Evolutionary conservation across 2,797 vertebrate genomes (phyloP).

Genomic region (Schizopygopsis pylzovi): DNA sequence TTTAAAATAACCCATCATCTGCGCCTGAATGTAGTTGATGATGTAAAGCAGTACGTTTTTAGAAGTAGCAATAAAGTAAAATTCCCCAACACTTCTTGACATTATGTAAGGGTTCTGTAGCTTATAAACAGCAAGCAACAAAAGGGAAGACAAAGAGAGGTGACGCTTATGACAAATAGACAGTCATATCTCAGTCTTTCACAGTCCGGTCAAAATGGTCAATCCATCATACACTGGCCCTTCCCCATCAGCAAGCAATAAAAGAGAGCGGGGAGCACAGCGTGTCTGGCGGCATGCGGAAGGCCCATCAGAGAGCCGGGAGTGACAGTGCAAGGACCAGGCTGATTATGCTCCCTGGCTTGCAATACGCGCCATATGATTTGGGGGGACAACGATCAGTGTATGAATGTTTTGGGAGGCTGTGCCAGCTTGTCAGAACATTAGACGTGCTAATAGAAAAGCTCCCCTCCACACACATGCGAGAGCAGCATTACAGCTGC

Average conservation of each 20-base stretch:
- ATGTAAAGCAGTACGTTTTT: not conserved
- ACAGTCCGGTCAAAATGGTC: slow-evolving; percentile 45
- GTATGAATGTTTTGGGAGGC: slow-evolving; percentile 90
- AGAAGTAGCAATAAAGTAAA: not conserved
- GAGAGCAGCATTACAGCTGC: slow-evolving; percentile 88
- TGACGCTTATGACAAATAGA: slow-evolving; percentile 54
- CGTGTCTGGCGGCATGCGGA: slow-evolving; percentile 76
- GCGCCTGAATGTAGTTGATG: not conserved
- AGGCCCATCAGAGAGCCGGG: slow-evolving; percentile 69
- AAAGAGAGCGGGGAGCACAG: slow-evolving; percentile 35
- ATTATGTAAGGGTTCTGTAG: slow-evolving; percentile 8
- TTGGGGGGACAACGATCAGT: slow-evolving; percentile 88
- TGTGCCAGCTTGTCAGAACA: slow-evolving; percentile 91
- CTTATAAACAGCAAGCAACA: slow-evolving; percentile 29
- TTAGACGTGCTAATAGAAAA: slow-evolving; percentile 93
- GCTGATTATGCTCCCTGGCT: slow-evolving; percentile 90
- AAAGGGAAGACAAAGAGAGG: slow-evolving; percentile 28
- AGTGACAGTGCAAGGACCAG: slow-evolving; percentile 89
- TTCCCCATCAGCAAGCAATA: slow-evolving; percentile 38
- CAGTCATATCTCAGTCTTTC: slow-evolving; percentile 54
- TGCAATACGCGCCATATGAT: slow-evolving; percentile 86
- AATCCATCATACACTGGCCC: slow-evolving; percentile 50
- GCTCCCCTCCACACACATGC: slow-evolving; percentile 73
- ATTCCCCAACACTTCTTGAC: not conserved
- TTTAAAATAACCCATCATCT: not conserved